Conservation (phyloP, 2,888 invertebrate genomes). For the Drosophila paucipuncta region DNA sequence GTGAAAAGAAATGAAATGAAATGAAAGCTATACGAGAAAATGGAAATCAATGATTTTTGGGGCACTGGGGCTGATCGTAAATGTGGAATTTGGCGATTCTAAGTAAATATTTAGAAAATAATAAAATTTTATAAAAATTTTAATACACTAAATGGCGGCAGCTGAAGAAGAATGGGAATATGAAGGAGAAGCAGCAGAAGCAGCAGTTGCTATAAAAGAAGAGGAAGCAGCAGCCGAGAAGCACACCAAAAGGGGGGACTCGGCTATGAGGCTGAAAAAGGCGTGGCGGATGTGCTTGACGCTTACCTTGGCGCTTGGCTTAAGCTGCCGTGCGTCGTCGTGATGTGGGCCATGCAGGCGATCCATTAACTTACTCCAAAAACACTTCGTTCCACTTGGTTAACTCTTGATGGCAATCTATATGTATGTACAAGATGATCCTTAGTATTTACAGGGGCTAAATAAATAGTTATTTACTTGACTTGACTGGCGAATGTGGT, state of each 20-base stretch:
- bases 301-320: conserved; percentile 85
- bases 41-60: not conserved
- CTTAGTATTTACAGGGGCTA: conserved; percentile 24
- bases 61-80: conserved; percentile 48
- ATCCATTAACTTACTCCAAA: conserved; percentile 80
- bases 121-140: conserved; percentile 55
- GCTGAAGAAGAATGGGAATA: not conserved
- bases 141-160: conserved; percentile 28
- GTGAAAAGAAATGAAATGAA: not conserved
- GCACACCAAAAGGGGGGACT: conserved; percentile 1
- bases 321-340: conserved; percentile 85
- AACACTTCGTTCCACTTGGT: conserved; percentile 31
- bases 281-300: not conserved
- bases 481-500: not conserved
- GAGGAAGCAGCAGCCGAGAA: not conserved
- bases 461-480: not conserved
- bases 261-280: conserved; percentile 1
- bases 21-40: not conserved
- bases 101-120: conserved; percentile 77
- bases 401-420: conserved; percentile 37
- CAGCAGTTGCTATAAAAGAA: conserved; percentile 8
- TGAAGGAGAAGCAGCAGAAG: not conserved
- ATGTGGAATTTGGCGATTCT: conserved; percentile 50
- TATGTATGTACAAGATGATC: conserved; percentile 1
- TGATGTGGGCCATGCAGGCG: conserved; percentile 85